These are phyloP conservation scores for Propsilocerus akamusi DNA, from an alignment of 1,140 invertebrate species.

Conservation along the genomic window DNA sequence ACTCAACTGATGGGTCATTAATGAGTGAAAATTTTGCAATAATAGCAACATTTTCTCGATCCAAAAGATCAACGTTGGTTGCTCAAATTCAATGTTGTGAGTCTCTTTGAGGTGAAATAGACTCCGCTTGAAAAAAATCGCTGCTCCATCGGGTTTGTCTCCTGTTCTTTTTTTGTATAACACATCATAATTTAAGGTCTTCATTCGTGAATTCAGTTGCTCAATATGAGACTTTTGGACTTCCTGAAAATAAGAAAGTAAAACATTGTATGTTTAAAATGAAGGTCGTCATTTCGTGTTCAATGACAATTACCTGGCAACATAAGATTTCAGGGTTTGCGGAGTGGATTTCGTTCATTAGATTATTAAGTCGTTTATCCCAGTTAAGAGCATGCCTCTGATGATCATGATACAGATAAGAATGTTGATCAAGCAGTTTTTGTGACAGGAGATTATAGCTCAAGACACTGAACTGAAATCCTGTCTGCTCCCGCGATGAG, in stretches of 20 bases:
- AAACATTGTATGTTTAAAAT: slow-evolving; percentile 5
- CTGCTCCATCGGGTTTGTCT: slow-evolving; percentile 55
- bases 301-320: slow-evolving; percentile 13
- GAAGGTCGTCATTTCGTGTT: slow-evolving; percentile 7
- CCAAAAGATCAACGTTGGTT: slow-evolving; percentile 33
- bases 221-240: slow-evolving; percentile 58
- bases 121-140: slow-evolving; percentile 51
- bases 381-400: slow-evolving; percentile 40
- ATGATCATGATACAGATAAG: slow-evolving; percentile 50
- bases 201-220: slow-evolving; percentile 9
- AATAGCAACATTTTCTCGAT: slow-evolving; percentile 75
- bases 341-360: slow-evolving; percentile 50
- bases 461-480: neutral
- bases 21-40: slow-evolving; percentile 50
- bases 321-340: slow-evolving; percentile 49
- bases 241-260: slow-evolving; percentile 53
- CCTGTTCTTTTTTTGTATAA: slow-evolving; percentile 50
- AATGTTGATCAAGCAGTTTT: slow-evolving; percentile 52
- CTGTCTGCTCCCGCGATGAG: neutral
- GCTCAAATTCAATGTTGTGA: slow-evolving; percentile 38
- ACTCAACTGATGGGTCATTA: slow-evolving; percentile 24
- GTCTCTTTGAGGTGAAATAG: slow-evolving; percentile 42
- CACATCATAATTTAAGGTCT: neutral
- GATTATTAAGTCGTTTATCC: slow-evolving; percentile 40
- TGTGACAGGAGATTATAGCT: slow-evolving; percentile 78